Conservation (phyloP, 1,140 invertebrate species). For the Atta texana region DNA sequence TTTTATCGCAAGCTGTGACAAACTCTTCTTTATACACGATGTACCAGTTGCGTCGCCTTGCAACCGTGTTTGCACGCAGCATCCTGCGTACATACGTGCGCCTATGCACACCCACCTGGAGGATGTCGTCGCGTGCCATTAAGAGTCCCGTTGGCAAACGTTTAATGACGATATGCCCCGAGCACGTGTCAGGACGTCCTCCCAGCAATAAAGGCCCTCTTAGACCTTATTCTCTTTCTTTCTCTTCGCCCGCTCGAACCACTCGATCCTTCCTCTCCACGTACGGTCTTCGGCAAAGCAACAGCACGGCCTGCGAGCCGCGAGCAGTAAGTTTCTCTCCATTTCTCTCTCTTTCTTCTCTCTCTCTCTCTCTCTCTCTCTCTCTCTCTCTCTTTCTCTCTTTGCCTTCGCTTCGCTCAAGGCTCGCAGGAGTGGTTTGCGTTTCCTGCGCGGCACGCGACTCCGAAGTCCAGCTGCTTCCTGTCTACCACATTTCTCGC, state of each 20-base stretch:
- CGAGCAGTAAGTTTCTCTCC: slow-evolving; percentile 15
- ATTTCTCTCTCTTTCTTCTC: not conserved
- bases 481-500: slow-evolving; percentile 67
- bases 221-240: slow-evolving; percentile 50
- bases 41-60: not conserved
- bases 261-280: slow-evolving; percentile 68
- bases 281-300: slow-evolving; percentile 44
- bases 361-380: not conserved
- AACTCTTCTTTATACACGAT: slow-evolving; percentile 4
- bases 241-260: slow-evolving; percentile 25
- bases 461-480: slow-evolving; percentile 75
- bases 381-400: not conserved
- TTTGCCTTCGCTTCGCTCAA: not conserved
- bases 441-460: slow-evolving; percentile 76
- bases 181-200: slow-evolving; percentile 70
- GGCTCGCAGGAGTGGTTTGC: slow-evolving; percentile 48
- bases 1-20: slow-evolving; percentile 17
- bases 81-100: slow-evolving; percentile 21
- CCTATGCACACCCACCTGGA: slow-evolving; percentile 73
- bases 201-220: slow-evolving; percentile 72
- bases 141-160: slow-evolving; percentile 74
- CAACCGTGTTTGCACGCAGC: slow-evolving; percentile 42
- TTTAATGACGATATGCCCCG: slow-evolving; percentile 75
- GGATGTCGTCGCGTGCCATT: slow-evolving; percentile 77
- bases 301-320: slow-evolving; percentile 47